phyloP scores from a whole-genome alignment of 2,888 invertebrate species.

The Drosophila mimetica region DNA sequence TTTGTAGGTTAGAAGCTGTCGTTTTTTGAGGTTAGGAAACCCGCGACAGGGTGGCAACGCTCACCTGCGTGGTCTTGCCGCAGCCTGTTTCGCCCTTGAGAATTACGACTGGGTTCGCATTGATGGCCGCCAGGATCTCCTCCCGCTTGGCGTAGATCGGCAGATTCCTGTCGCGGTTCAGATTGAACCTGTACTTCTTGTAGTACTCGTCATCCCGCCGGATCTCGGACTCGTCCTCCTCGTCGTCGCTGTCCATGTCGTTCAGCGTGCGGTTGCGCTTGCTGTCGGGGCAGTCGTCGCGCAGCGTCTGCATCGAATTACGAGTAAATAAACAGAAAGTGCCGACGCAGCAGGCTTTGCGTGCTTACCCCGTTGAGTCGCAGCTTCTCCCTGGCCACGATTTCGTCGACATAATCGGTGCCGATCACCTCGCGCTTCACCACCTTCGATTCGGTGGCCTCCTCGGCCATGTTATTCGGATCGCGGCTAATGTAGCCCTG shows the following conservation, averaged over 20 bases:
- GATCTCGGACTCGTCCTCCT: slow-evolving; percentile 37
- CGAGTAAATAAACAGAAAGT: slow-evolving; percentile 6
- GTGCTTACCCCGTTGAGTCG: slow-evolving; percentile 71
- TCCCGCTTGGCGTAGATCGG: slow-evolving; percentile 80
- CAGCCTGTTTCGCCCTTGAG: slow-evolving; percentile 97
- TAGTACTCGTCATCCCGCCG: slow-evolving; percentile 74
- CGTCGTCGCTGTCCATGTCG: slow-evolving; percentile 77
- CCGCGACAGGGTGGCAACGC: slow-evolving; percentile 2
- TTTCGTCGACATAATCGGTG: slow-evolving; percentile 70
- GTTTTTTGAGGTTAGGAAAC: not conserved
- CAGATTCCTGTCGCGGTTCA: slow-evolving; percentile 72
- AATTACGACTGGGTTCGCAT: slow-evolving; percentile 88
- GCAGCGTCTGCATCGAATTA: slow-evolving; percentile 29
- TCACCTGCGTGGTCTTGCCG: slow-evolving; percentile 93
- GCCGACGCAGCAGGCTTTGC: not conserved
- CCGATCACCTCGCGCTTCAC: slow-evolving; percentile 74
- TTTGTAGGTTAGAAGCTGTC: too few relatives aligned
- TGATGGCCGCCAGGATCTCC: slow-evolving; percentile 89
- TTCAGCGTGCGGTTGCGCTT: slow-evolving; percentile 56
- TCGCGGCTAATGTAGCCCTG: slow-evolving; percentile 67
- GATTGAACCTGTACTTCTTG: slow-evolving; percentile 76
- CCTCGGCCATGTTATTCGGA: slow-evolving; percentile 27
- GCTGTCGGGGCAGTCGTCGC: not conserved
- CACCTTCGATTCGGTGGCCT: slow-evolving; percentile 49
- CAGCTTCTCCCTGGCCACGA: slow-evolving; percentile 66